Evolutionary conservation across 2,797 vertebrate species (phyloP), one percentile per base, ranked within the genome.

Genomic region (Esox masquinongy): DNA sequence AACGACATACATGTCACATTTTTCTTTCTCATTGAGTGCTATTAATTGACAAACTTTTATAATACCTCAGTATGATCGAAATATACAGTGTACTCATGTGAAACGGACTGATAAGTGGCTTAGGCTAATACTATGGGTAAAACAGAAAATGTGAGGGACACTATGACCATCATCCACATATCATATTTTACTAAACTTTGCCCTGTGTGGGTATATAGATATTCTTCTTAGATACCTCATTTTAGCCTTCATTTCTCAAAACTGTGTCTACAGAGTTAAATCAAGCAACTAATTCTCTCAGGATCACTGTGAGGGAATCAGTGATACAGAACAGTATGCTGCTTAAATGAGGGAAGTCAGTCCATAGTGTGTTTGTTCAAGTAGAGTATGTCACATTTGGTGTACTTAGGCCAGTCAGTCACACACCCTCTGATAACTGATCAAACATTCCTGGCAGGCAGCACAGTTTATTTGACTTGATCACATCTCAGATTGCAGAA

Each of bases 381-480:
- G 68, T 36, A 47, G 29, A 70, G 56, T 70, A 72, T 51, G 49
- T 49, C 17, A 67, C 39, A 26, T 34, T 49, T 50, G 34, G 31
- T 64, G 51, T 31, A 68, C 72, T 50, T 26, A 70, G 72, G 53
- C 22, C 72, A 39, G 24, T 29, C 16, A 49, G 26, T 24, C 47
- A 76, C 63, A 61, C 56, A 72, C 73, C 73, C 70, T 72, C 74
- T 81, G 78, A 80, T 80, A 83, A 70, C 77, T 83, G 82, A 84
- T 84, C 68, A 89, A 87, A 89, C 83, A 84, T 43, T 72, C 59
- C 43, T 56, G 64, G 5, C 66, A 31, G 22, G 66, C 66, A 31
- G 74, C 49, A 29, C 15, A n/a, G 74, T 83, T 83, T 85, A 84
- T 79, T 84, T 74, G 50, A 53, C 68, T 68, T 39, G 24, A 81